A percentile compares a stretch with the other conserved stretches of the same genome.
Evolutionary conservation across 2,113 vertebrate genomes (phyloP).

Genomic region (Sarotherodon lohbergeri): DNA sequence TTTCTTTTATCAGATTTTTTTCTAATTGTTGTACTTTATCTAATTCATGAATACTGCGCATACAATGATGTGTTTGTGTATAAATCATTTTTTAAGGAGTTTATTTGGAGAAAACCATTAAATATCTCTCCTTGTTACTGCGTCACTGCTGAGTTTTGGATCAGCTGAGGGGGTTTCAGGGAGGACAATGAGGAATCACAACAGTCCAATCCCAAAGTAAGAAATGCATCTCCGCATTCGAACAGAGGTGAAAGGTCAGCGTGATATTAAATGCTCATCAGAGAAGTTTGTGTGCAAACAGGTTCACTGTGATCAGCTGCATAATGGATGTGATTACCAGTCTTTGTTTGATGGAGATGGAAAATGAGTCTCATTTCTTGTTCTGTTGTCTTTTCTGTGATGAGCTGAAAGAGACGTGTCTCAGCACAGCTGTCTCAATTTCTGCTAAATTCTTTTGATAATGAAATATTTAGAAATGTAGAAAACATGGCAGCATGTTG

Average conservation of each 20-base stretch:
- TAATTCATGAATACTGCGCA: not conserved
- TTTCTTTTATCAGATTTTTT: not conserved
- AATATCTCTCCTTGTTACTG: not conserved
- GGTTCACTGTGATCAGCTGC: not conserved
- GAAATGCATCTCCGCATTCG: not conserved
- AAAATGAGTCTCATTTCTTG: conserved; percentile 32
- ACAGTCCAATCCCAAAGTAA: not conserved
- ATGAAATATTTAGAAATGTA: not conserved
- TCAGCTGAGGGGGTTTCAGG: not conserved
- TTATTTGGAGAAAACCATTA: not conserved
- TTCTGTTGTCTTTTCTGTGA: conserved; percentile 15
- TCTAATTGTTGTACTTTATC: not conserved
- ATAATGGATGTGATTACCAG: not conserved
- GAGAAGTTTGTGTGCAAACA: not conserved
- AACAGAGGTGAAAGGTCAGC: not conserved
- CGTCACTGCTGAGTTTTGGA: not conserved
- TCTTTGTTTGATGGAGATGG: conserved; percentile 11
- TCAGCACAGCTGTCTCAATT: not conserved
- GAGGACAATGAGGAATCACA: not conserved
- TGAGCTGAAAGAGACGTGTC: not conserved
- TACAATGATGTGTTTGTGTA: not conserved
- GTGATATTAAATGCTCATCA: not conserved
- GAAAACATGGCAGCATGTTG: not conserved
- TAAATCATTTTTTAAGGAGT: not conserved
- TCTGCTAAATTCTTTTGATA: conserved; percentile 11